Evolutionary conservation across 2,888 invertebrate genomes (phyloP), one percentile per base, ranked within the genome.

Genomic region (Unio pictorum): DNA sequence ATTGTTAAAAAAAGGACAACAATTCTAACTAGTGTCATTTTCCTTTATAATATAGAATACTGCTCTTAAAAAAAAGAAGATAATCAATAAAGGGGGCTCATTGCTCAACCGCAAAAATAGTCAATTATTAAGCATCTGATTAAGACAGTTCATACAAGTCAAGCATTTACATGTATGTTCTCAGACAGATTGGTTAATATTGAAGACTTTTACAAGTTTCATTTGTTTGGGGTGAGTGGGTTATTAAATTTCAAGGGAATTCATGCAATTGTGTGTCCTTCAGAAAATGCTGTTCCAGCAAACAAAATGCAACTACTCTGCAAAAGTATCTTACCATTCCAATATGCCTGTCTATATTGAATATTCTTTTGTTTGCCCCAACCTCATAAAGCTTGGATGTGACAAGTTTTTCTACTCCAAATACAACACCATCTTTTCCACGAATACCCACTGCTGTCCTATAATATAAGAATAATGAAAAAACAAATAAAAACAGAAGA

Each of bases 361-460:
- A 97, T 86, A 98, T 94, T 86, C 95, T 94, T 80, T 90, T 91
- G 87, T 96, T 98, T 15, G 98, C 95, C 82, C 96, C 95, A 58
- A 94, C 93, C 91, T 98, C 98, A 88, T 97, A 97, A 34, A 99
- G 91, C 88, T 97, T 95, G 5, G 98, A 98, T 28, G 95, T 94
- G 0, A 99, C 94, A 70, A 99, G 92, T 91, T 99, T 99, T 89
- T 99, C 99, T 0, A 99, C 97, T 0, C 97, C 99, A 87, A 99
- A 94, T 7, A 99, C 97, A 5, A 99, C 95, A 68, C 98, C 96
- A 92, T 99, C 97, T 88, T 96, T 98, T 34, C 98, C 98, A 84
- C 96, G 92, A 7, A 99, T 92, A 1, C 95, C 99, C 78, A 99
- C 95, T 20, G 97, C 97, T 73, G 99, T 99, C 17, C 94, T 94